phyloP scores from a whole-genome alignment of 2,113 vertebrate genomes.

The Colistium nudipinnis region DNA sequence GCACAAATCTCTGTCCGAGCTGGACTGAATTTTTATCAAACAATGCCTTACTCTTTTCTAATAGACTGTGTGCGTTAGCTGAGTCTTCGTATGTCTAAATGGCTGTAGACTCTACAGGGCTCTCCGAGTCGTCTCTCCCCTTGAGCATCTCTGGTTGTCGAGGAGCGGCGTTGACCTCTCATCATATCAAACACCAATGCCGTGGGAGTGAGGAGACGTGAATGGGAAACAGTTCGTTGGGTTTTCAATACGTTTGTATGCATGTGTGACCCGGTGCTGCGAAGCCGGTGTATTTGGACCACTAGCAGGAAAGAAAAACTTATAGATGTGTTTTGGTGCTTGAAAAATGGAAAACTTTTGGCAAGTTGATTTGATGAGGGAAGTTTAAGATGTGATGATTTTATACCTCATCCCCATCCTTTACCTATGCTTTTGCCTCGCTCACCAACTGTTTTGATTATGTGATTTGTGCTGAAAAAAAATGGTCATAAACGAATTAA shows the following conservation, averaged over 20 bases:
- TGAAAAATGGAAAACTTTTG: constrained; percentile 31
- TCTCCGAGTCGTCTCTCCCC: constrained; percentile 51
- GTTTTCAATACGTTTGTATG: constrained; percentile 27
- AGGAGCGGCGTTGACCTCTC: constrained; percentile 41
- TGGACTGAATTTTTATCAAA: constrained; percentile 82
- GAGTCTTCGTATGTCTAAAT: constrained; percentile 68
- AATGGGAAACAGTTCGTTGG: constrained; percentile 48
- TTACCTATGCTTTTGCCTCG: constrained; percentile 41
- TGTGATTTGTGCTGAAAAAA: constrained; percentile 51
- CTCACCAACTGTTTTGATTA: constrained; percentile 36
- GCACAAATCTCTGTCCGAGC: constrained; percentile 82
- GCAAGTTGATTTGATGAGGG: constrained; percentile 24
- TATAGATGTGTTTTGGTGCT: constrained; percentile 51
- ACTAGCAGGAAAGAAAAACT: constrained; percentile 20
- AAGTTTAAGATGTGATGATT: constrained; percentile 37
- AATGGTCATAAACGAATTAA: constrained; percentile 53
- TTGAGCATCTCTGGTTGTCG: too few relatives aligned
- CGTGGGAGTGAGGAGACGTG: constrained; percentile 23
- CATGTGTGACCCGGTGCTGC: constrained; percentile 48
- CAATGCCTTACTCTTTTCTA: constrained; percentile 92
- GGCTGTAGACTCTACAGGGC: constrained; percentile 69
- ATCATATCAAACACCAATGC: constrained; percentile 60
- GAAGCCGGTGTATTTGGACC: constrained; percentile 50
- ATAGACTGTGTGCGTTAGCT: constrained; percentile 74
- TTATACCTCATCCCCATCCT: constrained; percentile 73